Evolutionary conservation across 2,113 vertebrate species (phyloP).

Genomic region (Cariama cristata): DNA sequence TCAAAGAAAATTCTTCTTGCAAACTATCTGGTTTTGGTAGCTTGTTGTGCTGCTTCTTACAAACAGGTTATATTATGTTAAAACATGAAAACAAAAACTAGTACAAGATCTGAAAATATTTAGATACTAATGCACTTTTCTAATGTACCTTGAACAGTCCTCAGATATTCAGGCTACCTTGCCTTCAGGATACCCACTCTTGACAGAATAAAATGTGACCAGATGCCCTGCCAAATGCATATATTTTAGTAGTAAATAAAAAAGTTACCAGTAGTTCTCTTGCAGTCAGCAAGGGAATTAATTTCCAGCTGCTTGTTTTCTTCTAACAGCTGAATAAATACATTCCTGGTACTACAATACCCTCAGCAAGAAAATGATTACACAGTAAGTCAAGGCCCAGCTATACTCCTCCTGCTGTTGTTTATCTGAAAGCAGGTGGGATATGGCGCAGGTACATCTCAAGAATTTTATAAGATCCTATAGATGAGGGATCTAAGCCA

Average conservation of each 20-base stretch:
- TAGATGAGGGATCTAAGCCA: neutral
- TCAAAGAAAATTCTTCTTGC: conserved; percentile 17
- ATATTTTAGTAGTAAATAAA: conserved; percentile 65
- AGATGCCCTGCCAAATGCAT: conserved; percentile 54
- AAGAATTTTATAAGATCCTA: conserved; percentile 1
- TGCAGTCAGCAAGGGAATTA: conserved; percentile 31
- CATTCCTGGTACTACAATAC: neutral
- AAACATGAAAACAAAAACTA: neutral
- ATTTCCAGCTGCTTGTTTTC: conserved; percentile 65
- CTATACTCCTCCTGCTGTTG: neutral
- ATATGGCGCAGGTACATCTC: neutral
- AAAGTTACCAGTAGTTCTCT: conserved; percentile 35
- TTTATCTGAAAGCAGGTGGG: conserved; percentile 39
- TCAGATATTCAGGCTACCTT: neutral
- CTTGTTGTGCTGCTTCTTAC: neutral
- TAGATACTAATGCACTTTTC: neutral
- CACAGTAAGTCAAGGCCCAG: neutral
- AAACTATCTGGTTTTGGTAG: neutral
- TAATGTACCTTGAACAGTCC: conserved; percentile 3
- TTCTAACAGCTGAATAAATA: conserved; percentile 72
- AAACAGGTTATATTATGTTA: neutral
- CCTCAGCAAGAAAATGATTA: conserved; percentile 41
- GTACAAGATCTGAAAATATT: neutral
- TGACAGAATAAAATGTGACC: conserved; percentile 52
- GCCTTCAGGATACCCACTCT: neutral